Base-by-base conservation (phyloP, 2,888 invertebrate species). In the Opisthograptis luteolata region DNA sequence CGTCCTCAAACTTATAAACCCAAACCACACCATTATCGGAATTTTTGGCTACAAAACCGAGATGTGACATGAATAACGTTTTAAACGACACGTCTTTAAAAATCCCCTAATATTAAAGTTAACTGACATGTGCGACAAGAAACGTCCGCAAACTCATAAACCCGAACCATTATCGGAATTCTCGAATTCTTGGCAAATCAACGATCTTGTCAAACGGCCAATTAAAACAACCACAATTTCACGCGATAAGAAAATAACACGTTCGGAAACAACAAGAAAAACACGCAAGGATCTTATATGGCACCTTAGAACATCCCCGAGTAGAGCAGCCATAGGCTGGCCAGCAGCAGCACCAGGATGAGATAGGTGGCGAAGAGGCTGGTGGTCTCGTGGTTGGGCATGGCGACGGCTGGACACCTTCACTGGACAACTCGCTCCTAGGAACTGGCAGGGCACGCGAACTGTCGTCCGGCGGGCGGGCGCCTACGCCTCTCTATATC, bases 361-460 rank as follows among this genome's bases (percentile, higher is more conserved):
- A 93, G 81, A 74, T 94, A 95, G 62, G 95, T 95, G 73, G 94
- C 93, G 70, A 94, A 87, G 59, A 95, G 91, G 79, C 92, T 94
- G 57, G 92, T 92, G 52, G 94, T 92, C 87, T 95, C 94, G 76
- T 89, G 87, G 80, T 91, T 78, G 45, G 91, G 87, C 91, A 91
- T 91, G 69, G 70, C 75, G 75, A 31, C 48, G 47, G 52, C 51
- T 57, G 51, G 66, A 72, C 80, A 74, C 77, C 77, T 71, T 72
- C 76, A 78, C 86, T 77, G 83, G 80, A 80, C 85, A 78, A 81
- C 65, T 58, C 64, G 68, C 70, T 81, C 78, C 76, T 76, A 76
- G 73, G 76, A 77, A 87, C 87, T 87, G 83, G 72, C 65, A 54
- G 61, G 64, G 52, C 64, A 60, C 67, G 69, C 68, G 70, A 65